Evolutionary conservation across 2,797 vertebrate species (phyloP), one percentile per base, ranked within the genome.

Genomic region (Sebastes vulpes): DNA sequence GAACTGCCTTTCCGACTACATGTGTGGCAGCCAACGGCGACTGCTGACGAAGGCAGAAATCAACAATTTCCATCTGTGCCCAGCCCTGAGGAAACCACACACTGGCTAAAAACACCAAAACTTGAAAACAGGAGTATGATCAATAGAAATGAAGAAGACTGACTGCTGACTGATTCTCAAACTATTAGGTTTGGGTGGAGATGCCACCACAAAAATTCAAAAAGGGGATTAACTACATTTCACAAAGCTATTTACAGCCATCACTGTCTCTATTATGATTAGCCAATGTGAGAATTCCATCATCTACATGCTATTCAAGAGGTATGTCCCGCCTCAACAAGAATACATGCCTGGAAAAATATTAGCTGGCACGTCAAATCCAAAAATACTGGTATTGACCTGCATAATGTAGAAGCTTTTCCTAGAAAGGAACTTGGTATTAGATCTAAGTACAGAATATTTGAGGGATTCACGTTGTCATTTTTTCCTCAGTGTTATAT

Each of bases 31-130:
- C 68, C 75, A 58, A 70, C 9, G 53, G 67, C 10, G 48, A 35
- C 66, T 70, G 81, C 84, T 84, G 79, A 79, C 58, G 1, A 48
- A 73, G 32, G 69, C 29, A 57, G 18, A 75, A 75, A 65, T 64
- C 73, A 65, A 75, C 26, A 8, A 46, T 50, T 65, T 77, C 70
- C 69, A 70, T 81, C 31, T 79, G 52, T 80, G 58, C 76, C 35
- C 32, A n/a, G 38, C 63, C 57, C 60, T 28, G 29, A 64, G 26
- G 10, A 38, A 72, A 65, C 31, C n/a, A 56, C 64, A 75, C 25
- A 18, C 23, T 28, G 46, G 42, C 35, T 20, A 18, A 42, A 59
- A 25, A 50, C 11, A 18, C 16, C 0, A 48, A 23, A 35, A 67
- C 23, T 3, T 23, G 18, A 50, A 46, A 31, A 50, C 23, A 12